A percentile compares a stretch with the other conserved stretches of the same genome.
Evolutionary conservation across 2,113 vertebrate species (phyloP).

Genomic region (Axis porcinus): DNA sequence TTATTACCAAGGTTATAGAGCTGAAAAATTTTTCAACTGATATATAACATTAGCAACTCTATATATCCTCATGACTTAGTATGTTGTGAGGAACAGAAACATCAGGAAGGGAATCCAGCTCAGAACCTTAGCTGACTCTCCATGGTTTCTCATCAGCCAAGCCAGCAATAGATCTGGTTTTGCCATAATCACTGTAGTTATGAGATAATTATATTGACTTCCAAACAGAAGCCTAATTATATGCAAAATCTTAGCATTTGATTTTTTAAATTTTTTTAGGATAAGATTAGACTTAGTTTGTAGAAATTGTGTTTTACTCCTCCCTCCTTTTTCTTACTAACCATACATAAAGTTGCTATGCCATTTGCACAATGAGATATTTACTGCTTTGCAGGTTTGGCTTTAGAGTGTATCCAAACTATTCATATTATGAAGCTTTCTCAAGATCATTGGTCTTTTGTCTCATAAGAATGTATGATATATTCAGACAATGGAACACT

Average conservation of each 20-base stretch:
- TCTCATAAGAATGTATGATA: neutral
- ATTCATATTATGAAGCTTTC: neutral
- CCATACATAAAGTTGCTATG: neutral
- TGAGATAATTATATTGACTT: constrained; percentile 22
- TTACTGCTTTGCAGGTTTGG: neutral
- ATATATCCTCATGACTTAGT: neutral
- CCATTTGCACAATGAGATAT: neutral
- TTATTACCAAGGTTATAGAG: neutral
- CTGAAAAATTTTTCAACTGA: neutral
- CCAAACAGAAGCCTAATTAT: neutral
- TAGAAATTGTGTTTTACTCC: neutral
- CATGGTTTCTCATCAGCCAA: neutral
- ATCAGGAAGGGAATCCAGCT: neutral
- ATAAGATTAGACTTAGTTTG: neutral
- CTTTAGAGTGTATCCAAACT: neutral
- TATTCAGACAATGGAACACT: neutral
- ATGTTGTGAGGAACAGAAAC: neutral
- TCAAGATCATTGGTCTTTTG: neutral
- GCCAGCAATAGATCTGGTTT: neutral
- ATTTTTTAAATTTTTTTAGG: neutral
- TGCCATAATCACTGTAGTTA: neutral
- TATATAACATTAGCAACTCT: neutral
- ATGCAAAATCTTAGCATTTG: neutral
- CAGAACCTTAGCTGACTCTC: neutral
- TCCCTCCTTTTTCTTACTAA: neutral